Conservation (phyloP, 2,888 invertebrate genomes). For the Dolichopus griseipennis region DNA sequence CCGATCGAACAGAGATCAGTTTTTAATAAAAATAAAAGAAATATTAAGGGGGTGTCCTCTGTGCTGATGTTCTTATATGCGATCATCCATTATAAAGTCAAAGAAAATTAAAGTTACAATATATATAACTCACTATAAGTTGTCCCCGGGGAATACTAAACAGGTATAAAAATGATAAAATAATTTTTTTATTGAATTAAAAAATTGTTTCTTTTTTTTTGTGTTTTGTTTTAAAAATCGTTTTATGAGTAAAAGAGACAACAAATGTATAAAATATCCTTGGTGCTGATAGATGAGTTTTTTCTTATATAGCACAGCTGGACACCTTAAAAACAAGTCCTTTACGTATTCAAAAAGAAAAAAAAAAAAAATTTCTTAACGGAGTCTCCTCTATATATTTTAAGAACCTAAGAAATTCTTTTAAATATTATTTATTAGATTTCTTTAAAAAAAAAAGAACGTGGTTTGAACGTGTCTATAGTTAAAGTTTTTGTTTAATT, state of each 20-base stretch:
- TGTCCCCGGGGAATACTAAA: not conserved
- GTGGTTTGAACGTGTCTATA: not conserved
- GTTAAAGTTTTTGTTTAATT: not conserved
- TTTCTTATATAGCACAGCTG: not conserved
- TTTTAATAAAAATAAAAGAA: too few species aligned
- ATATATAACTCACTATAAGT: not conserved
- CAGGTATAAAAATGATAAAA: not conserved
- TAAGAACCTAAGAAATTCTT: not conserved
- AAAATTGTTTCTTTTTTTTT: too few species aligned
- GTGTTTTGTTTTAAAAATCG: too few species aligned
- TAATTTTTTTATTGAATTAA: too few species aligned
- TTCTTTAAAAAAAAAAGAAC: not conserved
- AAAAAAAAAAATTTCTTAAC: too few species aligned
- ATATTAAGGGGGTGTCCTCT: not conserved
- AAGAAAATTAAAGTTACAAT: not conserved
- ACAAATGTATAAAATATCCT: not conserved
- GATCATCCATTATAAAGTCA: not conserved
- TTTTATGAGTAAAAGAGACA: not conserved
- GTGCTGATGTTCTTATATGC: too few species aligned
- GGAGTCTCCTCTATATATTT: too few species aligned
- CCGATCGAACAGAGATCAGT: too few species aligned
- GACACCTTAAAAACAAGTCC: not conserved
- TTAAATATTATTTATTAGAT: not conserved
- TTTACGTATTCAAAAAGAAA: not conserved
- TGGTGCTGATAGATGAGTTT: not conserved